Percentiles rank a stretch among this genome's conserved stretches.
These are phyloP conservation scores for Zaprionus inermis DNA, from an alignment of 1,140 invertebrate genomes.

Conservation along the genomic window DNA sequence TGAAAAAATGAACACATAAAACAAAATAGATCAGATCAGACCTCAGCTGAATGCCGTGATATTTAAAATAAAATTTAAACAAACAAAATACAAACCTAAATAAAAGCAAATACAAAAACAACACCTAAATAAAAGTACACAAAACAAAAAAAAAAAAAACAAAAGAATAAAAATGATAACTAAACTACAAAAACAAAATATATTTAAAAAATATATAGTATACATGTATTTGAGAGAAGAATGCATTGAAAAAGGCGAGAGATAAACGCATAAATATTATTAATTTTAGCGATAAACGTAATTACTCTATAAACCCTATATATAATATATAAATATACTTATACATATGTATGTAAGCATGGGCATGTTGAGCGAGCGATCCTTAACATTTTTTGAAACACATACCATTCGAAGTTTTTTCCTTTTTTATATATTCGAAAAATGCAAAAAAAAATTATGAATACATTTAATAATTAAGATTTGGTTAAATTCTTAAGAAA, in stretches of 20 bases:
- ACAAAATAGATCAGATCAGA: constrained; percentile 79
- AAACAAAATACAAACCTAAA: constrained; percentile 53
- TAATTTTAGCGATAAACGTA: constrained; percentile 21
- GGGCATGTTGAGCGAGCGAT: constrained; percentile 28
- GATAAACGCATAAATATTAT: constrained; percentile 27
- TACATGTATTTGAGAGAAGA: neutral
- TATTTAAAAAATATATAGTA: constrained; percentile 11
- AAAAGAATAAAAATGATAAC: constrained; percentile 54
- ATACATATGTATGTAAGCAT: constrained; percentile 23
- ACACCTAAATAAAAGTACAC: constrained; percentile 13
- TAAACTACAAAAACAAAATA: constrained; percentile 47
- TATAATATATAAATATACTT: constrained; percentile 17
- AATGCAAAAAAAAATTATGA: constrained; percentile 1
- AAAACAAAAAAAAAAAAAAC: constrained; percentile 23
- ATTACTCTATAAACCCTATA: constrained; percentile 7
- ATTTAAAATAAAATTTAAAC: constrained; percentile 73
- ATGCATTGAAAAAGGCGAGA: constrained; percentile 21
- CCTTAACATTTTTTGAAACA: constrained; percentile 25
- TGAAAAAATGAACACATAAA: constrained; percentile 51
- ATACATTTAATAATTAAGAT: neutral
- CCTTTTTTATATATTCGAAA: constrained; percentile 1
- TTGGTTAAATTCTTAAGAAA: constrained; percentile 6
- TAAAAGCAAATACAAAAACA: constrained; percentile 29
- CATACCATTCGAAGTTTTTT: constrained; percentile 25
- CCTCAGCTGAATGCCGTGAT: constrained; percentile 84